A percentile compares a stretch with the other conserved stretches of the same genome.
Evolutionary conservation across 2,888 invertebrate genomes (phyloP).

Genomic region (Baccha elongata): DNA sequence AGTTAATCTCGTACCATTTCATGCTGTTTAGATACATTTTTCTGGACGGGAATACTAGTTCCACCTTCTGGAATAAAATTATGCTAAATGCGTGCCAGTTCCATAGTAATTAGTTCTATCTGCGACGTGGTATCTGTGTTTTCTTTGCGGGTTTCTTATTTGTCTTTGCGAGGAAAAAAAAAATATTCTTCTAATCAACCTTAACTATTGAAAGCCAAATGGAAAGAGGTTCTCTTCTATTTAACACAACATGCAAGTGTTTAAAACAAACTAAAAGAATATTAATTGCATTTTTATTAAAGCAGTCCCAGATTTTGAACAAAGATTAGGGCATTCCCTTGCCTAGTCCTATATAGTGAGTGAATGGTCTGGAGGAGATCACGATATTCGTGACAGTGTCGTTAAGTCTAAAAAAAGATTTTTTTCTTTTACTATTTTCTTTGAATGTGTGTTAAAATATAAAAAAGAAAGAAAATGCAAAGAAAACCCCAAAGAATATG

Average conservation of each 20-base stretch:
- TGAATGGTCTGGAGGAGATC: constrained; percentile 41
- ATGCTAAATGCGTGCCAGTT: constrained; percentile 71
- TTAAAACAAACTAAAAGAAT: constrained; percentile 56
- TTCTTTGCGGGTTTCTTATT: constrained; percentile 18
- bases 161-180: neutral
- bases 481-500: constrained; percentile 30
- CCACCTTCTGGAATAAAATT: constrained; percentile 37
- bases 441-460: neutral
- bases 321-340: constrained; percentile 64
- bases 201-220: constrained; percentile 10
- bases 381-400: constrained; percentile 70
- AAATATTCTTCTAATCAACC: constrained; percentile 21
- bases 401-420: constrained; percentile 42
- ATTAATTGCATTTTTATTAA: constrained; percentile 72
- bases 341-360: neutral
- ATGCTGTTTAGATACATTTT: neutral
- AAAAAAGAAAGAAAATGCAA: constrained; percentile 15
- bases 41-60: neutral
- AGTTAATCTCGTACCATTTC: neutral
- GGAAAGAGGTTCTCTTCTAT: neutral
- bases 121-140: constrained; percentile 53
- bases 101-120: constrained; percentile 72
- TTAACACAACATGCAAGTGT: constrained; percentile 14
- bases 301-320: constrained; percentile 66
- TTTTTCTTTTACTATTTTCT: constrained; percentile 11